These are phyloP conservation scores for Sander vitreus DNA, from an alignment of 2,113 vertebrate genomes.

Conservation along the genomic window DNA sequence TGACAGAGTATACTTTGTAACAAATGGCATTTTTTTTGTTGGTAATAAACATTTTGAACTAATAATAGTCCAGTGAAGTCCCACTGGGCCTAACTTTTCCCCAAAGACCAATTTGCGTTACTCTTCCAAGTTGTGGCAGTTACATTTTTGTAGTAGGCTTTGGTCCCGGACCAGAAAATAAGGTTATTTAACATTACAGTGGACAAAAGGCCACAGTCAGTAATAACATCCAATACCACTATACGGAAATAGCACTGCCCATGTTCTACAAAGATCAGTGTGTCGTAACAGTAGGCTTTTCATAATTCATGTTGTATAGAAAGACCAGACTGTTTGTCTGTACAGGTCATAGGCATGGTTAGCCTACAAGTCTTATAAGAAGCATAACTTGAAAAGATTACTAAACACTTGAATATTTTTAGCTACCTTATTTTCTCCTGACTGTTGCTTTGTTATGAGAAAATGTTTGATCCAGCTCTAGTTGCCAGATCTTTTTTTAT, in stretches of 20 bases:
- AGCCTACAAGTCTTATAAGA: not conserved
- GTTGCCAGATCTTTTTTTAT: too few relatives aligned
- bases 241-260: not conserved
- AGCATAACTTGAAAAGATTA: not conserved
- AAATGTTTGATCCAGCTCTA: too few relatives aligned
- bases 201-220: not conserved
- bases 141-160: not conserved
- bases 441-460: not conserved
- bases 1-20: slow-evolving; percentile 1
- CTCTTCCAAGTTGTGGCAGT: slow-evolving; percentile 1
- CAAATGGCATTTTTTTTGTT: not conserved
- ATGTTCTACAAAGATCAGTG: not conserved
- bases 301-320: not conserved
- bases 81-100: slow-evolving; percentile 1
- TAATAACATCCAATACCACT: not conserved
- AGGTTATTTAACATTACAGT: not conserved
- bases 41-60: slow-evolving; percentile 39
- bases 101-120: slow-evolving; percentile 15
- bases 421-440: not conserved
- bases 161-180: not conserved
- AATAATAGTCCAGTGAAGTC: slow-evolving; percentile 6
- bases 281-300: not conserved
- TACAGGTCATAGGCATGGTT: not conserved
- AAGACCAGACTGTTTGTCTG: not conserved
- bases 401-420: not conserved